These are phyloP conservation scores for Arbacia lixula DNA, from an alignment of 53 echinoderm and acorn worm genomes.

Conservation along the genomic window DNA sequence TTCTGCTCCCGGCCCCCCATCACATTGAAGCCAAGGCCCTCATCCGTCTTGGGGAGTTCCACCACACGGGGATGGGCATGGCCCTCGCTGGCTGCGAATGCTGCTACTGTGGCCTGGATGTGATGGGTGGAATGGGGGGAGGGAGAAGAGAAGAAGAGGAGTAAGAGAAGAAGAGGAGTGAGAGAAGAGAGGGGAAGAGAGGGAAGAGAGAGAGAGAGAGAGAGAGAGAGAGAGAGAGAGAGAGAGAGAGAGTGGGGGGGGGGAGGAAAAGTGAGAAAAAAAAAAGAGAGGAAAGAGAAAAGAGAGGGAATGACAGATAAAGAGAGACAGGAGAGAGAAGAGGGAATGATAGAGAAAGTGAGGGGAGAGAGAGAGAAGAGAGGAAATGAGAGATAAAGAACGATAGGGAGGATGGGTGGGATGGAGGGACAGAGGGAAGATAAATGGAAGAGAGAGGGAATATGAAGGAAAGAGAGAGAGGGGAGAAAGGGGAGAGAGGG, in stretches of 20 bases:
- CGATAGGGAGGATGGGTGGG: neutral
- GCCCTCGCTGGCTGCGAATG: constrained; percentile 98
- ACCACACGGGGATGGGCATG: constrained; percentile 97
- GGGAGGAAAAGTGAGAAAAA: neutral
- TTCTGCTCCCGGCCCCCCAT: constrained; percentile 99
- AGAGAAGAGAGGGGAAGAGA: neutral
- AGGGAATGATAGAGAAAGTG: neutral
- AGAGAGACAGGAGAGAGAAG: too few relatives aligned
- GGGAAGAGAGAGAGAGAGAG: neutral
- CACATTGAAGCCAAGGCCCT: constrained; percentile 95
- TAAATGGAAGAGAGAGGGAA: neutral
- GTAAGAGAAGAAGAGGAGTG: neutral
- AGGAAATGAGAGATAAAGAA: neutral
- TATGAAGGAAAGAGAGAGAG: neutral
- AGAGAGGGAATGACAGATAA: too few relatives aligned
- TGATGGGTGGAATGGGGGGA: neutral
- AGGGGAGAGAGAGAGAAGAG: neutral
- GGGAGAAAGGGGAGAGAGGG: neutral
- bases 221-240: neutral
- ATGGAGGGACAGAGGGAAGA: neutral
- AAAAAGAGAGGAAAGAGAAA: neutral
- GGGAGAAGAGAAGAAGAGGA: neutral
- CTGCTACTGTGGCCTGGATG: constrained; percentile 92
- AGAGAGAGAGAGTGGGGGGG: neutral
- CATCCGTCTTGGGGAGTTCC: constrained; percentile 97